Conservation (phyloP, 2,888 invertebrate species). For the Ennomos erosarius region DNA sequence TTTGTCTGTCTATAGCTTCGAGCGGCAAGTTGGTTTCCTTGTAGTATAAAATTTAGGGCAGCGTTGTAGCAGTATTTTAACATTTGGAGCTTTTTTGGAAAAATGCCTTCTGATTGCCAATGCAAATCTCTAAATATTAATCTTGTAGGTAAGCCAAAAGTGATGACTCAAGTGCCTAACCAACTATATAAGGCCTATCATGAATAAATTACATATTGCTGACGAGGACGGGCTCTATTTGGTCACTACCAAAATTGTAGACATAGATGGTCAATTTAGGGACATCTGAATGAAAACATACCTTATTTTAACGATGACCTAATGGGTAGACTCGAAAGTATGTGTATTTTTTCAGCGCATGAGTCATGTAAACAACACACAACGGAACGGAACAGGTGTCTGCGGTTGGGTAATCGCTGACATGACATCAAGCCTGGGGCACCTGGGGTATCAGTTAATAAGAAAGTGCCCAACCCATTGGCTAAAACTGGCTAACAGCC, state of each 20-base stretch:
- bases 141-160: too few species aligned
- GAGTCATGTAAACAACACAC: constrained; percentile 32
- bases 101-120: too few species aligned
- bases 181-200: too few species aligned
- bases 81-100: too few species aligned
- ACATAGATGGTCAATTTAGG: constrained; percentile 7
- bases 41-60: constrained; percentile 11
- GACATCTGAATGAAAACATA: constrained; percentile 2
- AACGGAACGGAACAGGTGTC: constrained; percentile 38
- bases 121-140: too few species aligned
- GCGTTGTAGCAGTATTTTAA: constrained; percentile 10
- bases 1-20: constrained; percentile 13
- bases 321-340: constrained; percentile 27
- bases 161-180: too few species aligned
- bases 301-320: constrained; percentile 36
- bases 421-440: constrained; percentile 23
- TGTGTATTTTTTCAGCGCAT: constrained; percentile 20
- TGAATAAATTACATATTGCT: too few species aligned
- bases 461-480: constrained; percentile 17
- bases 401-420: constrained; percentile 34
- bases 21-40: constrained; percentile 3
- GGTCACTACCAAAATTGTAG: not conserved
- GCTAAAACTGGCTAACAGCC: constrained; percentile 13
- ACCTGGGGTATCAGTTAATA: constrained; percentile 25
- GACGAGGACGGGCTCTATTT: too few species aligned